These are phyloP conservation scores for Actenoides lindsayi DNA, from an alignment of 2,113 vertebrate genomes.

Conservation along the genomic window DNA sequence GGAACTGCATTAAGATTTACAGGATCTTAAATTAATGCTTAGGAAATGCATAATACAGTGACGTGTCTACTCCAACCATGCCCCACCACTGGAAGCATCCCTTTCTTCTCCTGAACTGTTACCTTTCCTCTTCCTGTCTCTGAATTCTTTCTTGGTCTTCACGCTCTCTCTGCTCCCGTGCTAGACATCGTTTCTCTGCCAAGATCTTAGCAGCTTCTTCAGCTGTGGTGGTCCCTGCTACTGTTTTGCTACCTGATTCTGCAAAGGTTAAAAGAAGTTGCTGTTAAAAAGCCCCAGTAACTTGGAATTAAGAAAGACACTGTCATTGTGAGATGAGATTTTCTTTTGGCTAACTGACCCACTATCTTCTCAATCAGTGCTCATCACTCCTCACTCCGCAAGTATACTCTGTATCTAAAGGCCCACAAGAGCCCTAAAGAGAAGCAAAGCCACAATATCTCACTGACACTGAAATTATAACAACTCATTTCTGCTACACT, in stretches of 20 bases:
- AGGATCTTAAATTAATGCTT: neutral
- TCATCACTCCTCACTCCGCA: neutral
- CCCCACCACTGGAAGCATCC: neutral
- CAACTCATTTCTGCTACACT: neutral
- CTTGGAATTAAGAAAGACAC: neutral
- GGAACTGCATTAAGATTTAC: neutral
- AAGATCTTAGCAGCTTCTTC: slow-evolving; percentile 88
- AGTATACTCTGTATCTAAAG: neutral
- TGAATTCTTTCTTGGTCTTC: slow-evolving; percentile 84
- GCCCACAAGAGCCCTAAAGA: neutral
- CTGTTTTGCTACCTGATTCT: slow-evolving; percentile 78
- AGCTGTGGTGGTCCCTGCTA: slow-evolving; percentile 81
- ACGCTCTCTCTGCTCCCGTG: slow-evolving; percentile 85
- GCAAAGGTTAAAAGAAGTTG: neutral
- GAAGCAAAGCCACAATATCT: neutral
- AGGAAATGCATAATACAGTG: neutral
- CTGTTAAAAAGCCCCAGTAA: neutral
- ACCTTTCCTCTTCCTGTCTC: slow-evolving; percentile 86
- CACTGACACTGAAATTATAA: neutral
- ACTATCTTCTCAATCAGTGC: neutral
- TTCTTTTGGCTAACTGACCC: neutral
- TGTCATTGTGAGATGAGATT: neutral
- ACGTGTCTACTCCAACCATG: neutral
- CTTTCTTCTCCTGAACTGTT: neutral
- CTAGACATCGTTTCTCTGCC: slow-evolving; percentile 85